Conservation (phyloP, 2,113 vertebrate genomes). For the Calidris pygmaea region DNA sequence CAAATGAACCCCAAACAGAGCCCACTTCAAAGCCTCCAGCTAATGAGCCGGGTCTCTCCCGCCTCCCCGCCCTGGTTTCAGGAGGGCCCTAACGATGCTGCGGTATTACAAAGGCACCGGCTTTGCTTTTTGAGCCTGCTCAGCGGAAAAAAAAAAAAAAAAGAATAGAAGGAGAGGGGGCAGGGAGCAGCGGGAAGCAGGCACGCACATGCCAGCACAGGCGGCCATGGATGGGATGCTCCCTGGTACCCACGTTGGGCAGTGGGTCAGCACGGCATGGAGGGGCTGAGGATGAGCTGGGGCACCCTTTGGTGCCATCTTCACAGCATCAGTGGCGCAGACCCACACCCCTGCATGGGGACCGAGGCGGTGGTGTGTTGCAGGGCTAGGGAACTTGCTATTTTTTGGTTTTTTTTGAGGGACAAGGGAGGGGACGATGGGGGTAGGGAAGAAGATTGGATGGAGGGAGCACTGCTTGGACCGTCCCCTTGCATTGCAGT, state of each 20-base stretch:
- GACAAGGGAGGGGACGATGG: accelerated
- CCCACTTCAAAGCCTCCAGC: conserved; percentile 46
- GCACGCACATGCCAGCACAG: not conserved
- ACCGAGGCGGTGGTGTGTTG: accelerated
- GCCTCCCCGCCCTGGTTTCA: not conserved
- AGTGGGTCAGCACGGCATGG: accelerated
- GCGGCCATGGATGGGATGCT: accelerated
- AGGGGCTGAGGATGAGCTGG: accelerated
- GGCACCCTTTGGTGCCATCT: not conserved
- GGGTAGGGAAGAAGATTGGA: not conserved
- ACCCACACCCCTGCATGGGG: accelerated
- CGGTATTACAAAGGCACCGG: not conserved
- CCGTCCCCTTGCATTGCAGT: accelerated
- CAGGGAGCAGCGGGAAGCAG: not conserved
- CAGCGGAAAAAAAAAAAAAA: not conserved
- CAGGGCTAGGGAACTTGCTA: not conserved
- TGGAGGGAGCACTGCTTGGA: not conserved
- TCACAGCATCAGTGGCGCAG: not conserved
- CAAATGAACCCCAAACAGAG: conserved; percentile 64
- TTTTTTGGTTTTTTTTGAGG: not conserved
- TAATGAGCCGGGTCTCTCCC: conserved; percentile 45
- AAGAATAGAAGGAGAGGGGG: not conserved
- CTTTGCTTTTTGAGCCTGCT: conserved; percentile 7
- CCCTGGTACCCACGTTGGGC: accelerated
- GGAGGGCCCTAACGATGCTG: conserved; percentile 36